phyloP scores from a whole-genome alignment of 2,797 vertebrate species.

The Acrossocheilus fasciatus region DNA sequence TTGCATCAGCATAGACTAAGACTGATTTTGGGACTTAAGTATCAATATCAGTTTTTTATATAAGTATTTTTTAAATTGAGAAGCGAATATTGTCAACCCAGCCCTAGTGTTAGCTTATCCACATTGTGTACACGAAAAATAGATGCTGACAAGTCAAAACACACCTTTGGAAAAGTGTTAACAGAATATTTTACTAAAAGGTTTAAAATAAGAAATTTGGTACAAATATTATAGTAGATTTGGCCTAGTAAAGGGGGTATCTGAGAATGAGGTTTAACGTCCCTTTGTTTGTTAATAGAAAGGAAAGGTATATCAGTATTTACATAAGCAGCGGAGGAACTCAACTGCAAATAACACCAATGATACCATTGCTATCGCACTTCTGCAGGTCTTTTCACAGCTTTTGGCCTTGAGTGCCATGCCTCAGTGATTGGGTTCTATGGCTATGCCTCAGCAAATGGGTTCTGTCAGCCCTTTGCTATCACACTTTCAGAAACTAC shows the following conservation, averaged over 20 bases:
- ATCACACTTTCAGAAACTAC: slow-evolving; percentile 32
- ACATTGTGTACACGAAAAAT: background rate
- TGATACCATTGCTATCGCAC: background rate
- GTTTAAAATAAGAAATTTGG: background rate
- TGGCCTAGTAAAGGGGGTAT: background rate
- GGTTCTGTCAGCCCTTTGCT: slow-evolving; percentile 31
- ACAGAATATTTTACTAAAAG: background rate
- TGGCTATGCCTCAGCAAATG: slow-evolving; percentile 28
- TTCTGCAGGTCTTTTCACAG: slow-evolving; percentile 27
- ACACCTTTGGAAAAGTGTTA: background rate
- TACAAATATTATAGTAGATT: background rate
- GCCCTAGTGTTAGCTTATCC: background rate
- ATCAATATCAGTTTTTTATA: background rate
- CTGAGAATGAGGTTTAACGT: background rate
- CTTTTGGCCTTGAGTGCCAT: slow-evolving; percentile 9
- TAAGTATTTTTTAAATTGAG: background rate
- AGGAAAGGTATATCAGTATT: background rate
- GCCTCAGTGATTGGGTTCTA: slow-evolving; percentile 22
- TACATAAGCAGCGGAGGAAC: background rate
- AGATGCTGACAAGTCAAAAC: background rate
- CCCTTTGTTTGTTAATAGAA: background rate
- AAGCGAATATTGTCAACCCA: too few species aligned
- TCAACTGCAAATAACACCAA: slow-evolving; percentile 26
- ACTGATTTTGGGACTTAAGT: too few species aligned
- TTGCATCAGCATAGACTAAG: too few species aligned